Evolutionary conservation across 2,113 vertebrate genomes (phyloP), one percentile per base, ranked within the genome.

Genomic region (Apteryx owenii): DNA sequence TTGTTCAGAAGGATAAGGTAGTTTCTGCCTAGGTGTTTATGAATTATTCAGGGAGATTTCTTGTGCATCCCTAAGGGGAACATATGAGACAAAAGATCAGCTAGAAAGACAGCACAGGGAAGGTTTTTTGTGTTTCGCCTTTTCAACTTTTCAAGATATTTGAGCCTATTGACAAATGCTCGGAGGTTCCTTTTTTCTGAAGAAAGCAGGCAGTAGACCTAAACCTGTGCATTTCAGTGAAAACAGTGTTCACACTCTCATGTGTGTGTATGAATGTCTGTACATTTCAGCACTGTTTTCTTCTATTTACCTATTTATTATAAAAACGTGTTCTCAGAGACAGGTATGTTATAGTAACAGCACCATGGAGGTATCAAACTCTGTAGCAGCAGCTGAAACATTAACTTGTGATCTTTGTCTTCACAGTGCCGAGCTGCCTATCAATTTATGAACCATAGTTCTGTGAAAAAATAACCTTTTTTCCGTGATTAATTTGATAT

Each of bases 11-110:
- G 81, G 81, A 82, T 85, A 94, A 92, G 87, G 15, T 8, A 68
- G 38, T 95, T 94, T 97, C 96, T 85, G 73, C 64, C 94, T 85
- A 7, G 29, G 70, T 90, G 58, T 65, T 88, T 58, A 88, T 98
- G 82, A 98, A 98, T 98, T 97, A 98, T 98, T 98, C 96, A 98
- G 91, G 89, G 54, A 93, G 80, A 81, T 95, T 96, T 97, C 97
- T 94, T 19, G 9, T 97, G 78, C 89, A 76, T 97, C 96, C 96
- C 97, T 93, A 83, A 97, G 88, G 96, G 89, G 80, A 97, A 94
- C 90, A 97, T 77, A 85, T 42, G 91, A 98, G 96, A 98, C 98
- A 95, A 95, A 98, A 97, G 96, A 97, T 97, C 95, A 93, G 77
- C 84, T 96, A 94, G 95, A 93, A 97, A 96, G 89, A 88, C 91